Conservation (phyloP, 2,888 invertebrate species). For the Galerucella pusilla region DNA sequence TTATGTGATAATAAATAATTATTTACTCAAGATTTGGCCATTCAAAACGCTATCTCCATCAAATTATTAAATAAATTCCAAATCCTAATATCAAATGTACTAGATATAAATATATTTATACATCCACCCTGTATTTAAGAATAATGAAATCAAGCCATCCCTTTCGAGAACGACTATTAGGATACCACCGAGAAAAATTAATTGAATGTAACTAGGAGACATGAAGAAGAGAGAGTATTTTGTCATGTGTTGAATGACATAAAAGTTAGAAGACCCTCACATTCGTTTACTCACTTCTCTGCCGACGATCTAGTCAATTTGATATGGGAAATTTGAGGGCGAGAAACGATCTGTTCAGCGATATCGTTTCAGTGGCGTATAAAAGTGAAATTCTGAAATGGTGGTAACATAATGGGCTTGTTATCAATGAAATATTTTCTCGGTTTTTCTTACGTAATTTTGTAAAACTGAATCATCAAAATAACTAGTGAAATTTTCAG, state of each 20-base stretch:
- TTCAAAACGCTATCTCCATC: no score
- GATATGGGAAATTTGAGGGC: constrained; percentile 54
- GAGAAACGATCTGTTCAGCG: constrained; percentile 42
- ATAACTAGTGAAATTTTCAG: no score
- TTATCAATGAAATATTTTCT: no score
- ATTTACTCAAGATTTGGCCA: no score
- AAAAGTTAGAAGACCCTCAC: constrained; percentile 45
- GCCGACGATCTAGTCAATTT: constrained; percentile 53
- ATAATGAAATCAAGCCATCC: constrained; percentile 30
- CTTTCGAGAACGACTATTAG: constrained; percentile 39
- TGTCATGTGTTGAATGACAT: constrained; percentile 48
- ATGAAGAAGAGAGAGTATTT: constrained; percentile 35
- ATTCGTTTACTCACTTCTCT: constrained; percentile 27
- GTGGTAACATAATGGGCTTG: no score
- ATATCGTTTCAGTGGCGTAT: constrained; percentile 40
- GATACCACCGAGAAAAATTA: constrained; percentile 49
- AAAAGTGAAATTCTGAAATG: neutral
- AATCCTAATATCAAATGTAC: no score
- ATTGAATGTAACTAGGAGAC: constrained; percentile 50
- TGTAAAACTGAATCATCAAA: no score
- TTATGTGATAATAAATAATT: no score
- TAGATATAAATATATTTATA: neutral
- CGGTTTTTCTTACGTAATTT: no score
- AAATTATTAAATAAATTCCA: no score
- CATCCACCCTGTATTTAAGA: constrained; percentile 27